A percentile compares a stretch with the other conserved stretches of the same genome.
phyloP scores from a whole-genome alignment of 1,140 invertebrate species.

The Drosophila asahinai region DNA sequence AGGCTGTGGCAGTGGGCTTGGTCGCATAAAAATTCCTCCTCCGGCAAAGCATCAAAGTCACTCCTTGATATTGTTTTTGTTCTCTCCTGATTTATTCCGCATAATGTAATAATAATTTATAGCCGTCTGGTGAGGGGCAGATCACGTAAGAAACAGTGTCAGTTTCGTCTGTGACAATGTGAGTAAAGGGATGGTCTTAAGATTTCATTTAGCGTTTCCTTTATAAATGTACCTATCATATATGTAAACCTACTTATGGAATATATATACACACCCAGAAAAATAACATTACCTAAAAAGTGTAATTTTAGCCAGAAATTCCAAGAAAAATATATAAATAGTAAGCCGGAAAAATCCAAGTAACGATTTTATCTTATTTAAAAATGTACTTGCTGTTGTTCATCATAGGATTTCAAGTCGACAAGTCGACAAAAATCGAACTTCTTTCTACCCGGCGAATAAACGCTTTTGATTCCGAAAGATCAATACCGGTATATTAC shows the following conservation, averaged over 20 bases:
- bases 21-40: constrained; percentile 57
- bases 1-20: constrained; percentile 45
- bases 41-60: constrained; percentile 43
- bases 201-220: not conserved
- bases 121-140: constrained; percentile 31
- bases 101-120: constrained; percentile 73
- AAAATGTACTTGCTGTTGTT: too few species aligned
- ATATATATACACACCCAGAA: too few species aligned
- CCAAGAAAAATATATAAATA: too few species aligned
- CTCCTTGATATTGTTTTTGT: constrained; percentile 25
- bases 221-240: not conserved
- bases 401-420: too few species aligned
- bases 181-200: constrained; percentile 2
- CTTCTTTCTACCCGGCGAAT: too few species aligned
- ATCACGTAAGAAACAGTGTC: constrained; percentile 58
- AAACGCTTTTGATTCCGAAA: too few species aligned
- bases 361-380: too few species aligned
- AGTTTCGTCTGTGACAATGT: constrained; percentile 28
- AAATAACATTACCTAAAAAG: too few species aligned
- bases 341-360: too few species aligned
- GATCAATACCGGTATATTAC: too few species aligned
- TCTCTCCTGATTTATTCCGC: constrained; percentile 25
- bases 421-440: too few species aligned
- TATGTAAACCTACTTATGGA: not conserved
- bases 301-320: too few species aligned